Base-by-base conservation (phyloP, 2,888 invertebrate genomes). In the Ormyrus rosae region DNA sequence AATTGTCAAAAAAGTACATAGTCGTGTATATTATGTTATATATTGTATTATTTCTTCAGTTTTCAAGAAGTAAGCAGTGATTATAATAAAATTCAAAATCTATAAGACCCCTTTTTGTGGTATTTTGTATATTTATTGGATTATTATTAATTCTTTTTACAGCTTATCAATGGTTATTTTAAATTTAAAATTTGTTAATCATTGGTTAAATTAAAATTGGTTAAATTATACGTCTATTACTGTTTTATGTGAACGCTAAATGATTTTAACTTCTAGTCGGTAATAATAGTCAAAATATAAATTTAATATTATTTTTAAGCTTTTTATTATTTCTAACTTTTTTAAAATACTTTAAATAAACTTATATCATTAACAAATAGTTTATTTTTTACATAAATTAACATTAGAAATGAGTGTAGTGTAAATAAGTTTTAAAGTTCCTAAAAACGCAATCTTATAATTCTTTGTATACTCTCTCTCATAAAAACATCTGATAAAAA, bases 1-100 rank as follows among this genome's bases (percentile, higher is more conserved):
- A 75, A 64, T 70, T 63, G 34, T 76, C 61, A 63, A 74, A 74
- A 71, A 74, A 64, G 67, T 75, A 75, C 48, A 74, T 48, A 46
- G 46, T 50, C 56, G 45, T 56, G 11, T 65, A 65, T 65, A 73
- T 65, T 63, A 48, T 56, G 56, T 51, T 77, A 8, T 56, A 67
- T 67, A 78, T 60, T 60, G 60, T 51, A 77, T 63, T 11, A 48
- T 60, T 11, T 58, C 13, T 9, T 61, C 13, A 46, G 10, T 70
- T 34, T 51, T 50, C 50, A 58, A 46, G 51, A 48, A 51, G 50
- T 19, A 64, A 68, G 11, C 56, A 64, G 45, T 34, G 6, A 60
- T 78, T 58, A 6, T 19, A 65, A 61, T 64, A 50, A 71, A 71
- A 72, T 46, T 13, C 19, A 46, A 58, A 69, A 64, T 74, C 71